A percentile compares a stretch with the other conserved stretches of the same genome.
Conservation (phyloP, 2,797 vertebrate species). For the Sternarchorhynchus goeldii region DNA sequence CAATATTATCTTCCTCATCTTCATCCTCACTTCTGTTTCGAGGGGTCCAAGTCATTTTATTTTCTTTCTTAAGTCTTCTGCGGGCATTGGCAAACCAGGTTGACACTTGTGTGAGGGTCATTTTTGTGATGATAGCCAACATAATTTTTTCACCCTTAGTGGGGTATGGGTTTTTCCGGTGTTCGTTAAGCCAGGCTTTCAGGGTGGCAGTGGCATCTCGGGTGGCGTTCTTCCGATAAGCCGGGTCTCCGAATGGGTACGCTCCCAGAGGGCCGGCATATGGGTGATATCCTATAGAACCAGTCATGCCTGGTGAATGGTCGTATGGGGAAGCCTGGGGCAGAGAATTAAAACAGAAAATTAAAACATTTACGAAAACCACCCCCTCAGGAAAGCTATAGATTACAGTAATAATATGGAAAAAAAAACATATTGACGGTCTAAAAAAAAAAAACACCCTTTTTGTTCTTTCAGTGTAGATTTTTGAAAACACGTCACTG, state of each 20-base stretch:
- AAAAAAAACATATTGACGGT: too few relatives aligned
- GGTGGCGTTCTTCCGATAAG: slow-evolving; percentile 92
- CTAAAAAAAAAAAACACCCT: too few relatives aligned
- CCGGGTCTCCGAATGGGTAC: slow-evolving; percentile 87
- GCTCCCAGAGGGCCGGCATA: slow-evolving; percentile 86
- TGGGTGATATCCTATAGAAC: slow-evolving; percentile 87
- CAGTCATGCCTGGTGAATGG: slow-evolving; percentile 81
- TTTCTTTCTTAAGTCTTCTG: slow-evolving; percentile 82
- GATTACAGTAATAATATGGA: too few relatives aligned
- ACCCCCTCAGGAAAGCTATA: too few relatives aligned
- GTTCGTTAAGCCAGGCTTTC: slow-evolving; percentile 85
- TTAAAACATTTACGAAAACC: slow-evolving; percentile 12
- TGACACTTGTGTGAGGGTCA: slow-evolving; percentile 84
- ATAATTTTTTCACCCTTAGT: slow-evolving; percentile 80
- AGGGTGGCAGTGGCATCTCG: slow-evolving; percentile 90
- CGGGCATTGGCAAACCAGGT: slow-evolving; percentile 88
- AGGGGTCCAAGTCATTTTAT: slow-evolving; percentile 87
- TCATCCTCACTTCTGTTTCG: slow-evolving; percentile 90
- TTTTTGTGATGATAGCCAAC: slow-evolving; percentile 84
- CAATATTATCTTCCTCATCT: slow-evolving; percentile 90
- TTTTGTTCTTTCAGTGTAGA: too few relatives aligned
- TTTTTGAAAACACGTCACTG: too few relatives aligned
- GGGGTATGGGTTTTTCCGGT: slow-evolving; percentile 73
- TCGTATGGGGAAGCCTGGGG: slow-evolving; percentile 85
- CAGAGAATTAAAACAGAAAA: slow-evolving; percentile 35